Evolutionary conservation across 2,113 vertebrate species (phyloP).

Genomic region (Capreolus pygargus): DNA sequence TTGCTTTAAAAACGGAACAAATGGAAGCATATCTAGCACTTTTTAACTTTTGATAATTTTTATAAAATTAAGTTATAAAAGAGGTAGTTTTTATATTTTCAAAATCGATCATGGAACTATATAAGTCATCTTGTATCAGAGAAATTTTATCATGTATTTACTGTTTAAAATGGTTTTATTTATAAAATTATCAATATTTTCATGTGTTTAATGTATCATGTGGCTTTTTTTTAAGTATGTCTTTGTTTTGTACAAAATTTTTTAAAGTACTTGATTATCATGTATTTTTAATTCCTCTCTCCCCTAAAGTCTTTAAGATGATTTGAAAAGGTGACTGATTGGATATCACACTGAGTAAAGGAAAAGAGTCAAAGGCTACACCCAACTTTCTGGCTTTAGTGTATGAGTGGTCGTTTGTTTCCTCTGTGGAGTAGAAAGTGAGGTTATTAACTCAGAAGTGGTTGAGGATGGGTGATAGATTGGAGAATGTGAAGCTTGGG

Average conservation of each 20-base stretch:
- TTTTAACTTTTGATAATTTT: constrained; percentile 64
- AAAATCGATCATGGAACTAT: not conserved
- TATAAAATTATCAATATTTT: constrained; percentile 57
- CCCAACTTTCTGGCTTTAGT: not conserved
- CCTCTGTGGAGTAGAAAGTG: too few relatives aligned
- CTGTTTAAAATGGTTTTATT: constrained; percentile 58
- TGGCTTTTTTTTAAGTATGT: not conserved
- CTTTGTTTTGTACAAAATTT: constrained; percentile 52
- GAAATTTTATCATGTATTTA: constrained; percentile 45
- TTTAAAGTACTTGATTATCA: not conserved
- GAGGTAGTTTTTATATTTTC: constrained; percentile 50
- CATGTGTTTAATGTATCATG: constrained; percentile 57
- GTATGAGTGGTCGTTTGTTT: not conserved
- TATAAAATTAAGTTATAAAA: constrained; percentile 59
- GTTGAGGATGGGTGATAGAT: not conserved
- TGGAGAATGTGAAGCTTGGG: not conserved
- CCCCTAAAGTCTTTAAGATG: not conserved
- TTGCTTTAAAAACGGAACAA: constrained; percentile 24
- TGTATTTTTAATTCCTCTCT: constrained; percentile 18
- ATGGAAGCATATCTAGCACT: constrained; percentile 64
- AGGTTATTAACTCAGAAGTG: not conserved
- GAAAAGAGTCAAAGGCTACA: not conserved
- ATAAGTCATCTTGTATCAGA: constrained; percentile 1
- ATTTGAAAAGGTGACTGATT: not conserved
- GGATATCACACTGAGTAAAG: not conserved